Percentiles rank a stretch among this genome's conserved stretches.
Evolutionary conservation across 2,888 invertebrate genomes (phyloP).

Genomic region (Dryobotodes eremita): DNA sequence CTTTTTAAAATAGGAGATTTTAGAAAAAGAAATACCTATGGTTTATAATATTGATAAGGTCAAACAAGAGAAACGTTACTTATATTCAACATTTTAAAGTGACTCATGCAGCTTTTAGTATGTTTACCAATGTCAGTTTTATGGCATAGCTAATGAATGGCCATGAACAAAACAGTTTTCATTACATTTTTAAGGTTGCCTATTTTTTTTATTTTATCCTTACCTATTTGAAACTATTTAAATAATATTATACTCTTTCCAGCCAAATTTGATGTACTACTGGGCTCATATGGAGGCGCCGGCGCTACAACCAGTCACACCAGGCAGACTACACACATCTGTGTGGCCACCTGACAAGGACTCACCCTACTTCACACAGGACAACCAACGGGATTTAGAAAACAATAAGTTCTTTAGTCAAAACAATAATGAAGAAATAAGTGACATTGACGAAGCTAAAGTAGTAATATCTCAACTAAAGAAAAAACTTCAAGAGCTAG

Average conservation of each 20-base stretch:
- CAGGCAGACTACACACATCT: slow-evolving; percentile 93
- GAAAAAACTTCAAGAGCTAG: slow-evolving; percentile 82
- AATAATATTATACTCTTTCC: slow-evolving; percentile 67
- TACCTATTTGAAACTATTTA: neutral
- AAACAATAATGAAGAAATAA: slow-evolving; percentile 85
- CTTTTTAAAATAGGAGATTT: neutral
- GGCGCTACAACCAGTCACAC: slow-evolving; percentile 92
- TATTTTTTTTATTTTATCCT: neutral
- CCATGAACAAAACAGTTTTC: neutral
- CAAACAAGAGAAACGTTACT: neutral
- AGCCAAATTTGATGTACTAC: slow-evolving; percentile 97
- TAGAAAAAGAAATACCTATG: neutral
- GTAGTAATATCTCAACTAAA: slow-evolving; percentile 81
- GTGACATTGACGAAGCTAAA: slow-evolving; percentile 84
- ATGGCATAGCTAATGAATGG: neutral
- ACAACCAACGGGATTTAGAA: slow-evolving; percentile 76
- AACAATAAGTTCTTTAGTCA: slow-evolving; percentile 77
- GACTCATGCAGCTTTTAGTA: neutral
- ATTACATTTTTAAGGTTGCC: neutral
- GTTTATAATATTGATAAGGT: neutral
- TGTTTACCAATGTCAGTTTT: neutral
- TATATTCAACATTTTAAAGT: slow-evolving; percentile 6
- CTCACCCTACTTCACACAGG: slow-evolving; percentile 71
- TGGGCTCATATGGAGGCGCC: slow-evolving; percentile 96
- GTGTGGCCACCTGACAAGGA: slow-evolving; percentile 93